phyloP scores from a whole-genome alignment of 2,113 vertebrate species.

The Colius striatus region DNA sequence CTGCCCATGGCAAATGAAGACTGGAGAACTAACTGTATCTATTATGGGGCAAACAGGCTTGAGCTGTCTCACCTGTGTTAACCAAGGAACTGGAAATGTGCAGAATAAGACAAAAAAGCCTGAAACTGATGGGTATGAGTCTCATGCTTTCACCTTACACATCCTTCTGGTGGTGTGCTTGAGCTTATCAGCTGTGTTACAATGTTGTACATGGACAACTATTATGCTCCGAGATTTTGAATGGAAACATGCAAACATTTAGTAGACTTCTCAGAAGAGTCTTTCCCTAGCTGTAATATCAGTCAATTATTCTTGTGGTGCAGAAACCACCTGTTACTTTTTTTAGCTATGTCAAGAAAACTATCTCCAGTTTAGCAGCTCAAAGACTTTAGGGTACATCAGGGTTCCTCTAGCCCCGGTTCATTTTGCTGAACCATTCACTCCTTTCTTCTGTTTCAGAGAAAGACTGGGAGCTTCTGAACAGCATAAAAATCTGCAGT shows the following conservation, averaged over 20 bases:
- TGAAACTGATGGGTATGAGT: background rate
- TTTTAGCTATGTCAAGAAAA: background rate
- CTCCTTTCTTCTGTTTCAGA: background rate
- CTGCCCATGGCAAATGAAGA: background rate
- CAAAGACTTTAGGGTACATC: background rate
- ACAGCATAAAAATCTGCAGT: background rate
- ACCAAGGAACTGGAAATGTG: background rate
- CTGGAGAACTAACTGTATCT: background rate
- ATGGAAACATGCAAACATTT: background rate
- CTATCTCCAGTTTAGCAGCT: background rate
- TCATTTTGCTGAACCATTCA: background rate
- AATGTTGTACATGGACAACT: background rate
- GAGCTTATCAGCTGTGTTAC: background rate
- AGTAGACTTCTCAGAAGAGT: background rate
- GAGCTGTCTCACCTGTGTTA: background rate
- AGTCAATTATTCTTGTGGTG: background rate
- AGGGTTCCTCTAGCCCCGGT: background rate
- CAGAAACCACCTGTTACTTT: background rate
- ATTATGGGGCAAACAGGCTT: fast-evolving
- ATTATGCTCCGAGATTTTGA: background rate
- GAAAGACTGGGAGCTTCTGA: background rate
- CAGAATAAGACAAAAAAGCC: background rate
- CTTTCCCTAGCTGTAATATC: background rate
- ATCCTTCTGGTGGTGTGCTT: too few species aligned
- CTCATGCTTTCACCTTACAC: background rate